Percentiles rank a stretch among this genome's conserved stretches.
These are phyloP conservation scores for Protobothrops mucrosquamatus DNA, from an alignment of 2,113 vertebrate species.

Conservation along the genomic window DNA sequence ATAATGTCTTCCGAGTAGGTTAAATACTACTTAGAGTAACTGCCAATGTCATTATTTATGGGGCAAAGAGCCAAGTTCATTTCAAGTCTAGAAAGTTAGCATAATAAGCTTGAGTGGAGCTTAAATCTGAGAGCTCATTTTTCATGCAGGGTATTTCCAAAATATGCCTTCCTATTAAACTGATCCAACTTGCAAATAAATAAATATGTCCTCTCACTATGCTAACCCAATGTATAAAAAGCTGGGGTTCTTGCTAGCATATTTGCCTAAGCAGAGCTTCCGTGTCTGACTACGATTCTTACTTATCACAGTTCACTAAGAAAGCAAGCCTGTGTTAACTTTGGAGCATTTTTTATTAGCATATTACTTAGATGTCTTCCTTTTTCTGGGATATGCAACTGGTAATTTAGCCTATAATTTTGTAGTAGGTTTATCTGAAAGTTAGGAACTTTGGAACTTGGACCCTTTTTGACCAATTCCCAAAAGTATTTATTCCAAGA, in stretches of 20 bases:
- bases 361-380: neutral
- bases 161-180: neutral
- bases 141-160: neutral
- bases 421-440: neutral
- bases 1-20: neutral
- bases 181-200: neutral
- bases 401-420: neutral
- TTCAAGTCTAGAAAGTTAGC: neutral
- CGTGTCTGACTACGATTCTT: neutral
- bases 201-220: neutral
- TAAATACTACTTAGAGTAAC: neutral
- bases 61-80: neutral
- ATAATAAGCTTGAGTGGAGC: neutral
- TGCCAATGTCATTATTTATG: neutral
- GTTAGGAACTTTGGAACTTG: neutral
- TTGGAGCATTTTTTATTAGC: neutral
- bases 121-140: neutral
- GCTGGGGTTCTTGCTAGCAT: neutral
- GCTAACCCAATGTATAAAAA: neutral
- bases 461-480: neutral
- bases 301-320: neutral
- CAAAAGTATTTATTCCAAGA: neutral
- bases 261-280: neutral
- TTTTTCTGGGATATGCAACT: neutral
- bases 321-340: neutral